Evolutionary conservation across 2,888 invertebrate species (phyloP), one percentile per base, ranked within the genome.

Genomic region (Vesta saturnalis): DNA sequence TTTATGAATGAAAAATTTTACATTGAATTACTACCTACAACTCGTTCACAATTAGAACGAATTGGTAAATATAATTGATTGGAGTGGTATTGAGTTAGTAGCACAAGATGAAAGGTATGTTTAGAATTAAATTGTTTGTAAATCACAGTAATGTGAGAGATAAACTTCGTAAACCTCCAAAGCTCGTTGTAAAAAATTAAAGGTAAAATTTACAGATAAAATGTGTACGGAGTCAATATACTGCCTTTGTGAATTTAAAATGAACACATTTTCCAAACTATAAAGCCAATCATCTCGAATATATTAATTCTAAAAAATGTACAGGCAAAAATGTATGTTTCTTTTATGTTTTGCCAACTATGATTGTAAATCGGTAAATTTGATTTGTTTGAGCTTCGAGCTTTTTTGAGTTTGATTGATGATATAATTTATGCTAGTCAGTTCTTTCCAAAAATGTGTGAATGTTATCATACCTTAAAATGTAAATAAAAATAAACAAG

Each of bases 361-460:
- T 39, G n/a, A 39, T 39, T 39, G 39, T n/a, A n/a, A 39, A n/a
- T 4, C 12, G 39, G 39, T n/a, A 39, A 39, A 39, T 39, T 39
- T n/a, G 39, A 39, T 12, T 39, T n/a, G 39, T 6, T 39, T 39
- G 39, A 23, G 23, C 23, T 23, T 23, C 8, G 23, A 23, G 39
- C 8, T 39, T 39, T n/a, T 39, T 16, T 14, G 61, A 52, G 18
- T 14, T 16, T 64, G 64, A 64, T 64, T 64, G 64, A 64, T 64
- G 58, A 23, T 49, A 52, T 46, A 55, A 58, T 22, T 23, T 49
- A 3, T 49, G 30, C 43, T 60, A 35, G 60, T 60, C 52, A 47
- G 49, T 60, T 52, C 30, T 56, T 60, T 52, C 52, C 52, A 49
- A 52, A 52, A 63, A 56, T 47, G 62, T 56, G 62, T 56, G 62